Evolutionary conservation across 2,113 vertebrate species (phyloP), one percentile per base, ranked within the genome.

Genomic region (Girardinichthys multiradiatus): DNA sequence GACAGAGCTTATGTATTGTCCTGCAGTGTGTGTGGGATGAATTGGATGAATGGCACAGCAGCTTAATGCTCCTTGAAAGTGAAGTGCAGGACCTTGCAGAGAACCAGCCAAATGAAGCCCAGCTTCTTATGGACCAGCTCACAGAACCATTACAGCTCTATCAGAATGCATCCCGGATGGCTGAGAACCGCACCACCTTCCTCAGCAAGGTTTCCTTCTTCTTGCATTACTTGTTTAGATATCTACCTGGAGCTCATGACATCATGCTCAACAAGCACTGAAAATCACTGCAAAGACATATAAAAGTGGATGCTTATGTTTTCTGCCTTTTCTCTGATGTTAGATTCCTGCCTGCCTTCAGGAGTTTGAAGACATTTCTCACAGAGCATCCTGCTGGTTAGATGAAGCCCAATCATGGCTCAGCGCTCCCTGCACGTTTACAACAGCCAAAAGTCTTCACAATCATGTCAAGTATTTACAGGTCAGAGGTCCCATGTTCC

Each of bases 71-170:
- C 10, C 91, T 99, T 85, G 97, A 98, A 80, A 94, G 92, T 1
- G 96, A 98, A 80, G 96, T 97, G 64, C 97, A 97, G 58, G 98
- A 99, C 70, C 78, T 97, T 3, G 94, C 94, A 0, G 97, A 97
- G 86, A 94, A 96, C 67, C 87, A 96, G 15, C 96, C 96, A 3
- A 90, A 93, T 61, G 94, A 95, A 0, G 95, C 94, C 0, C 97
- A 97, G 37, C 85, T 95, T 28, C 89, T 98, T 79, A 96, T 98
- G 94, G 98, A 99, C 86, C 91, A 92, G 48, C 87, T 98, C 79
- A 95, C 94, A 68, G 87, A 91, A 6, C 97, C 97, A 0, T 92
- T 96, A 64, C 95, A 96, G 90, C 93, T 92, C 7, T 96, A 98
- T 84, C 98, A 99, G 70, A 89, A 94, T 24, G 93, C 96, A 0